Conservation (phyloP, 2,113 vertebrate genomes). For the Apeltes quadracus region DNA sequence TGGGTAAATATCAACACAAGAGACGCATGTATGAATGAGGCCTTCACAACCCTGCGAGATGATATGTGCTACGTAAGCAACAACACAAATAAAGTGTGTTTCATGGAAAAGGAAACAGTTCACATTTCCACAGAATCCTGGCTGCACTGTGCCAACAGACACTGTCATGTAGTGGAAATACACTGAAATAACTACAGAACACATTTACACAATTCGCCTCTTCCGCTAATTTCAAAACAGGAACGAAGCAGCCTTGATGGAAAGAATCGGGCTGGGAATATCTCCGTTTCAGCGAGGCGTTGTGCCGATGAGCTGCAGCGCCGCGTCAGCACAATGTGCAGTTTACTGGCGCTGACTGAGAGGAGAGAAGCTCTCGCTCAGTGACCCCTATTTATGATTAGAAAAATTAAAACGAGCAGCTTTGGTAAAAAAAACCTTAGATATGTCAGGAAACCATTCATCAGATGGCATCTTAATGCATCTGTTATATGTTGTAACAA, state of each 20-base stretch:
- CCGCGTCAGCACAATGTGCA: constrained; percentile 52
- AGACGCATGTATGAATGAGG: no score
- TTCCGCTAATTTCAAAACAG: constrained; percentile 63
- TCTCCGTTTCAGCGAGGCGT: constrained; percentile 45
- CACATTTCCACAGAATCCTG: no score
- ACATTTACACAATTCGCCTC: constrained; percentile 47
- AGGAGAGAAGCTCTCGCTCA: not conserved
- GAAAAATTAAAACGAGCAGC: constrained; percentile 18
- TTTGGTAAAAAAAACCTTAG: not conserved
- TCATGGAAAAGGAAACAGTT: no score
- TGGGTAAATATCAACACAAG: not conserved
- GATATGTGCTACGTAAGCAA: no score
- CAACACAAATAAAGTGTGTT: no score
- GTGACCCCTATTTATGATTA: constrained; percentile 27
- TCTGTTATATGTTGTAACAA: not conserved
- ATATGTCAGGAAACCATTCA: constrained; percentile 1
- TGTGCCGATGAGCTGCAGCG: constrained; percentile 51
- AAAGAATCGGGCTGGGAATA: constrained; percentile 49
- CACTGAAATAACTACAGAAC: no score
- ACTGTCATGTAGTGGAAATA: no score
- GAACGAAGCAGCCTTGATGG: constrained; percentile 54
- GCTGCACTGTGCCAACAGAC: no score
- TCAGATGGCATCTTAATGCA: not conserved
- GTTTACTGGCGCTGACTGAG: constrained; percentile 47
- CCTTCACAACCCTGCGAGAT: not conserved